Evolutionary conservation across 2,888 invertebrate species (phyloP).

Genomic region (Euplexia lucipara): DNA sequence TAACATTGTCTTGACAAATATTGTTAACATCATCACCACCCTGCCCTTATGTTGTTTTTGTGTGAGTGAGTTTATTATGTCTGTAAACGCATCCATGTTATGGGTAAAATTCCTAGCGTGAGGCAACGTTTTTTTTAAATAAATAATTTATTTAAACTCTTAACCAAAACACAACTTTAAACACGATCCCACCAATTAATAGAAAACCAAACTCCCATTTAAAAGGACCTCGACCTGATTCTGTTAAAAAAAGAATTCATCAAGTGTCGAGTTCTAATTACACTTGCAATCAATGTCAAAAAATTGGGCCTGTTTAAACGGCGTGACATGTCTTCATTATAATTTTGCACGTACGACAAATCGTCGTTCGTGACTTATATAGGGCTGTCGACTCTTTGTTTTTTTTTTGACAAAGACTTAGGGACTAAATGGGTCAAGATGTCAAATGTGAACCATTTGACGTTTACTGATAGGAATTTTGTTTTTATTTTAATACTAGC

Average conservation of each 20-base stretch:
- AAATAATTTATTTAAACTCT: slow-evolving; percentile 2
- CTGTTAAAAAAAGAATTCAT: slow-evolving; percentile 55
- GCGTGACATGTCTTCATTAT: slow-evolving; percentile 68
- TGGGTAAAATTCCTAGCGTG: too few species aligned
- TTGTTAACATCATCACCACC: too few species aligned
- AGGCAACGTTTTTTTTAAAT: background rate
- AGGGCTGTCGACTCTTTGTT: slow-evolving; percentile 44
- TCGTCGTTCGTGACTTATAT: slow-evolving; percentile 47
- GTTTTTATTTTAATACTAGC: background rate
- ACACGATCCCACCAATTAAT: slow-evolving; percentile 43
- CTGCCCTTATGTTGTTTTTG: too few species aligned
- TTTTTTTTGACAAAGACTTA: background rate
- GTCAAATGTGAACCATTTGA: background rate
- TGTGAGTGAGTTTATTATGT: too few species aligned
- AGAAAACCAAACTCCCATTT: slow-evolving; percentile 46
- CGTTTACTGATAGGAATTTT: background rate
- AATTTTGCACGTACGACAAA: slow-evolving; percentile 62
- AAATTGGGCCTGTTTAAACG: slow-evolving; percentile 64
- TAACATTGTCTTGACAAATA: too few species aligned
- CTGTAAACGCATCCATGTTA: too few species aligned
- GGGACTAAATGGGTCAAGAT: slow-evolving; percentile 8
- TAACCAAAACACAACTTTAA: slow-evolving; percentile 20
- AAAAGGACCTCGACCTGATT: slow-evolving; percentile 60
- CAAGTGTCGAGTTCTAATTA: slow-evolving; percentile 64
- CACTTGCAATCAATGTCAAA: slow-evolving; percentile 62